A percentile compares a stretch with the other conserved stretches of the same genome.
Conservation (phyloP, 2,113 vertebrate genomes). For the Mobula hypostoma region DNA sequence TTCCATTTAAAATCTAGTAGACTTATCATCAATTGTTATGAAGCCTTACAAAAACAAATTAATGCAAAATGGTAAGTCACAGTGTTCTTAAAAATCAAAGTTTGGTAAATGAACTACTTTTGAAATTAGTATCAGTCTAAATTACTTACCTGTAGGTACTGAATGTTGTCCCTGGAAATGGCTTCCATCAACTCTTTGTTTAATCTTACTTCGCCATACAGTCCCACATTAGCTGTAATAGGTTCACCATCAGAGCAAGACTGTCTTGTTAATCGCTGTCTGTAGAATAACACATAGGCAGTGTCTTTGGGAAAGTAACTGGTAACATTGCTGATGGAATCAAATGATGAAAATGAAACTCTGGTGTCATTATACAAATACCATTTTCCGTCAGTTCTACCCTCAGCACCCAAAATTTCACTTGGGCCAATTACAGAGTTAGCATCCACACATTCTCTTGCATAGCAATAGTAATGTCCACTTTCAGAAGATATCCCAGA, state of each 20-base stretch:
- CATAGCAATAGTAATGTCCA: conserved; percentile 74
- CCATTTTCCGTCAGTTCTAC: conserved; percentile 63
- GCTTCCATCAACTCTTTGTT: conserved; percentile 71
- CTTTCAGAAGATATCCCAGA: conserved; percentile 68
- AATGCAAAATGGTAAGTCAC: background rate
- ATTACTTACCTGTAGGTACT: conserved; percentile 65
- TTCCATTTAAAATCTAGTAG: background rate
- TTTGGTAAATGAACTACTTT: background rate
- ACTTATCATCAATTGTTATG: background rate
- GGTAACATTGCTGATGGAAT: conserved; percentile 67
- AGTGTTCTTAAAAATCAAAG: background rate
- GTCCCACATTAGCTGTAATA: background rate
- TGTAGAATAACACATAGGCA: conserved; percentile 67
- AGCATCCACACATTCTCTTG: conserved; percentile 53
- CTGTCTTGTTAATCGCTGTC: conserved; percentile 48
- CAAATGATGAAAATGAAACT: conserved; percentile 70
- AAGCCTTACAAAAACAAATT: background rate
- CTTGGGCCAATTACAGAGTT: rapidly evolving
- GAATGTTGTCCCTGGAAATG: conserved; percentile 69
- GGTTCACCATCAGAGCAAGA: conserved; percentile 27
- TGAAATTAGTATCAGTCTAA: background rate
- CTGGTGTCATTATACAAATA: conserved; percentile 72
- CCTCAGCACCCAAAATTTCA: conserved; percentile 40
- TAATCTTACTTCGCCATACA: conserved; percentile 50
- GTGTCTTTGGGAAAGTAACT: conserved; percentile 73